Evolutionary conservation across 2,888 invertebrate genomes (phyloP), one percentile per base, ranked within the genome.

Genomic region (Phalangium opilio): DNA sequence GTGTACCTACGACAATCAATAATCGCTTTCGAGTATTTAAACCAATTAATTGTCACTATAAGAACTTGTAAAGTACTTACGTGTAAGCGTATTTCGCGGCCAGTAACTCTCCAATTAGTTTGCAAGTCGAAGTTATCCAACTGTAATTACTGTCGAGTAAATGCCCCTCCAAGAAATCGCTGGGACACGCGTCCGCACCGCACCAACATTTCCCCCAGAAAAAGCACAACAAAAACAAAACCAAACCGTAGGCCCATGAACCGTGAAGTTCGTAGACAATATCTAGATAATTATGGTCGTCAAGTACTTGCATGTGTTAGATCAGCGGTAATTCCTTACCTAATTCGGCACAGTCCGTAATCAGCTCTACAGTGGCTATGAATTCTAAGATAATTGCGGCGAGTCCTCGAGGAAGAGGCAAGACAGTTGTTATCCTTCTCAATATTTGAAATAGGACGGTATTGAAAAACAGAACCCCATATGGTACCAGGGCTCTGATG

Each of bases 151-250:
- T 27, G 27, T 27, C 27, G 27, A 38, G 17, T 36, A 11, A 11
- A 17, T 18, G 18, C 2, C 27, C 41, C 64, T 87, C 87, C 58
- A 89, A 71, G 54, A 84, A 81, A 1, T 78, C 83, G 64, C 86
- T 86, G 0, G 87, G 86, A 61, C 87, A 87, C 0, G 86, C 87
- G 0, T 83, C 78, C 3, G 84, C 84, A 32, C 83, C 79, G 12
- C 78, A 83, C 85, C 86, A 89, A 54, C 77, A 77, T 43, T 73
- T 66, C 0, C 81, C 76, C 86, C 86, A 87, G 83, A 84, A 86
- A 51, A 86, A 74, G 11, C 85, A 83, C 50, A 86, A 69, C 1
- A 79, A 65, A 61, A 86, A 85, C 32, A 87, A 70, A 67, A 74
- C 81, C 45, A 83, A 68, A 1, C 81, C 85, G 61, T 86, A 86